Conservation (phyloP, 2,113 vertebrate species). For the Tapirus terrestris region DNA sequence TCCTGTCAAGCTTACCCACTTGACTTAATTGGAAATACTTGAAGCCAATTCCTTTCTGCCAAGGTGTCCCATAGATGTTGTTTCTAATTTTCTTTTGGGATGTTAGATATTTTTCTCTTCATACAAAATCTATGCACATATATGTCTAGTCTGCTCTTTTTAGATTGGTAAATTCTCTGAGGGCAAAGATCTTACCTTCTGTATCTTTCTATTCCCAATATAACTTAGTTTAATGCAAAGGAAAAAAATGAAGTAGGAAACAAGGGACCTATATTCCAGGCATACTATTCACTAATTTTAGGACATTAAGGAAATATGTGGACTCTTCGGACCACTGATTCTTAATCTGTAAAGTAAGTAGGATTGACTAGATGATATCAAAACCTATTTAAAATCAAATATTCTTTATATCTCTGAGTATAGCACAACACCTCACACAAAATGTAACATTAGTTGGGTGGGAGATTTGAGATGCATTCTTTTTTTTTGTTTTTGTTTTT, state of each 20-base stretch:
- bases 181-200: neutral
- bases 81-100: neutral
- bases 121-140: neutral
- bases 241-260: neutral
- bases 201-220: neutral
- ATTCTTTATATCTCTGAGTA: neutral
- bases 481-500: no score
- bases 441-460: neutral
- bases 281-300: neutral
- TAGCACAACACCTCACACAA: neutral
- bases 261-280: neutral
- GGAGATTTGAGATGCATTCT: neutral
- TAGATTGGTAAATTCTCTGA: neutral
- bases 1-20: neutral
- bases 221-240: neutral
- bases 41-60: neutral
- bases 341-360: neutral
- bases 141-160: neutral
- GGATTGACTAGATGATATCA: neutral
- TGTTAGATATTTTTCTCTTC: neutral
- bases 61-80: neutral
- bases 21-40: neutral
- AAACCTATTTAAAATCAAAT: neutral
- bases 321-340: neutral
- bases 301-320: neutral